Evolutionary conservation across 2,888 invertebrate species (phyloP).

Genomic region (Sinhomidia bicolor): DNA sequence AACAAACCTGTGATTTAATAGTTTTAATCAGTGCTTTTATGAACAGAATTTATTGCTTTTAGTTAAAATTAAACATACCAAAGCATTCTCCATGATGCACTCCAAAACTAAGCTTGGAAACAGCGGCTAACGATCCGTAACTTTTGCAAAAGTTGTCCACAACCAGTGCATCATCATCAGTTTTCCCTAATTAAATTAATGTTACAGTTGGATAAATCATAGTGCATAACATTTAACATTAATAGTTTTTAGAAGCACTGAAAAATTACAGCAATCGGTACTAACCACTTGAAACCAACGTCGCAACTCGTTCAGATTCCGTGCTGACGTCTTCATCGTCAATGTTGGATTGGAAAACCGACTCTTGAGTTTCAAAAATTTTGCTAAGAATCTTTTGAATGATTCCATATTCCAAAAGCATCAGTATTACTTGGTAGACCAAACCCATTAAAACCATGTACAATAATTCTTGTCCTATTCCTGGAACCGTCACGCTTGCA

Average conservation of each 20-base stretch:
- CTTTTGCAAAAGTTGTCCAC: slow-evolving; percentile 76
- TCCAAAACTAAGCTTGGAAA: slow-evolving; percentile 87
- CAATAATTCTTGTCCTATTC: slow-evolving; percentile 75
- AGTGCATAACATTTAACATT: not conserved
- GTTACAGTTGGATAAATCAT: not conserved
- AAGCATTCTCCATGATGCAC: slow-evolving; percentile 84
- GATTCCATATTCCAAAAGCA: slow-evolving; percentile 76
- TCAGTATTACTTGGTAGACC: slow-evolving; percentile 68
- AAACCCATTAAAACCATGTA: slow-evolving; percentile 71
- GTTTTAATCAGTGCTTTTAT: no score
- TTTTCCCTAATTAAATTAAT: no score
- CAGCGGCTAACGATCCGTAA: slow-evolving; percentile 83
- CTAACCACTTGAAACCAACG: slow-evolving; percentile 52
- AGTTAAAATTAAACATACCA: slow-evolving; percentile 81
- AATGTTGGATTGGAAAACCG: slow-evolving; percentile 60
- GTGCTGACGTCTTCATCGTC: slow-evolving; percentile 75
- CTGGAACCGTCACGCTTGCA: not conserved
- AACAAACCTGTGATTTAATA: slow-evolving; percentile 55
- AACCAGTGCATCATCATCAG: slow-evolving; percentile 74
- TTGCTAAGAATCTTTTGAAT: slow-evolving; percentile 63
- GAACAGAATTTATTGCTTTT: no score
- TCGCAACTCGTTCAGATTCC: slow-evolving; percentile 67
- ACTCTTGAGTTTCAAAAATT: slow-evolving; percentile 60
- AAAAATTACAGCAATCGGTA: not conserved
- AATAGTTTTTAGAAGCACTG: no score